Evolutionary conservation across 2,888 invertebrate genomes (phyloP).

Genomic region (Strigamia transsilvanica): DNA sequence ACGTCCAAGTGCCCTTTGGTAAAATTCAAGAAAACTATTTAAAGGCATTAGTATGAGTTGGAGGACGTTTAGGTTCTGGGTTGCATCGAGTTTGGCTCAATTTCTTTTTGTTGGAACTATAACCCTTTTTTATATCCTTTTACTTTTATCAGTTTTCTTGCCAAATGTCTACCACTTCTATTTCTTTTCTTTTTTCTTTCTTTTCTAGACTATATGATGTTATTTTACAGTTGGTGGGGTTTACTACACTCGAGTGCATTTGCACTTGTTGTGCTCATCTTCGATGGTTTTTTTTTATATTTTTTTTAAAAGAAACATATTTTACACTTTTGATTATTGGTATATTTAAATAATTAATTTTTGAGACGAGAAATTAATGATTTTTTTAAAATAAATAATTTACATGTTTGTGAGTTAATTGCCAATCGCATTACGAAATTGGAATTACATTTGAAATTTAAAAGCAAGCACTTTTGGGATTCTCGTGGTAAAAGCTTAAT

Average conservation of each 20-base stretch:
- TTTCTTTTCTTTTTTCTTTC: neutral
- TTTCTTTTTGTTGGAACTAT: constrained; percentile 27
- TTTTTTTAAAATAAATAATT: neutral
- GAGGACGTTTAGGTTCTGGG: neutral
- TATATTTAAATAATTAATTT: too few relatives aligned
- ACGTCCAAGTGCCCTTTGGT: constrained; percentile 12
- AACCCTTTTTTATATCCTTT: constrained; percentile 19
- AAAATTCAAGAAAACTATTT: constrained; percentile 19
- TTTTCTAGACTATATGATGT: neutral
- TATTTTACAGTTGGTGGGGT: neutral
- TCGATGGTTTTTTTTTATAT: neutral
- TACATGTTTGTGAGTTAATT: neutral
- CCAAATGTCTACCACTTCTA: constrained; percentile 32
- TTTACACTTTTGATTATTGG: too few relatives aligned
- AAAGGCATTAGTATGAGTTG: constrained; percentile 24
- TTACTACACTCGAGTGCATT: neutral
- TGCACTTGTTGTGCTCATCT: neutral
- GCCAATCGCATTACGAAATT: neutral
- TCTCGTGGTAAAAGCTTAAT: neutral
- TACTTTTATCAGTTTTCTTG: constrained; percentile 28
- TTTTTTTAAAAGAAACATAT: too few relatives aligned
- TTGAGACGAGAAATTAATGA: too few relatives aligned
- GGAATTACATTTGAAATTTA: constrained; percentile 27
- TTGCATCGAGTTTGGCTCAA: constrained; percentile 16
- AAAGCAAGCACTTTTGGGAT: neutral